phyloP scores from a whole-genome alignment of 1,140 invertebrate genomes.

The Ostrea denselamellosa region DNA sequence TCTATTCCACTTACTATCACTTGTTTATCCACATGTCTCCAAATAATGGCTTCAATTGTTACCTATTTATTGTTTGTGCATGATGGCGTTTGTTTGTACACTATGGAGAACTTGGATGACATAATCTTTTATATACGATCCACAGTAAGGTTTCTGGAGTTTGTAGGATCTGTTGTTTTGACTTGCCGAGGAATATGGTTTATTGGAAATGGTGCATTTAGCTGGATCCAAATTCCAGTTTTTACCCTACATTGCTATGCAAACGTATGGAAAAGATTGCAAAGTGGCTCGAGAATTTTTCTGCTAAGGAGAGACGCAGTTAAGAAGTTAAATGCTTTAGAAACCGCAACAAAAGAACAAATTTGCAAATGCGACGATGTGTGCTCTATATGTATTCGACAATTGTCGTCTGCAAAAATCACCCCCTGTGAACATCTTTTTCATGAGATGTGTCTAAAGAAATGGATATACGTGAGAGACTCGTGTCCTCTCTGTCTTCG shows the following conservation, averaged over 20 bases:
- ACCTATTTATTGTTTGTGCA: not conserved
- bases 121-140: slow-evolving; percentile 5
- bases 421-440: slow-evolving; percentile 96
- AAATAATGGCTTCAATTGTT: not conserved
- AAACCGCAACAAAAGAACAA: slow-evolving; percentile 89
- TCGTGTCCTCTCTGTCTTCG: slow-evolving; percentile 79
- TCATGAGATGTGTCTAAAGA: slow-evolving; percentile 94
- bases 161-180: not conserved
- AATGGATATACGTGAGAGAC: slow-evolving; percentile 94
- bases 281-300: slow-evolving; percentile 92
- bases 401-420: slow-evolving; percentile 84
- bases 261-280: not conserved
- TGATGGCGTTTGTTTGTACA: not conserved
- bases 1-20: not conserved
- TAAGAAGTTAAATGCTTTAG: slow-evolving; percentile 93
- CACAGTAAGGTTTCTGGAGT: not conserved
- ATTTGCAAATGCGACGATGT: slow-evolving; percentile 90
- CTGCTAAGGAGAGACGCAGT: slow-evolving; percentile 94
- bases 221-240: slow-evolving; percentile 13
- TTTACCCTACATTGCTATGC: not conserved
- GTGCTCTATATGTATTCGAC: slow-evolving; percentile 93
- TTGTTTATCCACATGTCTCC: not conserved
- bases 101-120: not conserved
- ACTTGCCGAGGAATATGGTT: not conserved
- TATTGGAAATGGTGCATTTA: not conserved